phyloP scores from a whole-genome alignment of 1,140 invertebrate species.

The Sminthurinus signatus region DNA sequence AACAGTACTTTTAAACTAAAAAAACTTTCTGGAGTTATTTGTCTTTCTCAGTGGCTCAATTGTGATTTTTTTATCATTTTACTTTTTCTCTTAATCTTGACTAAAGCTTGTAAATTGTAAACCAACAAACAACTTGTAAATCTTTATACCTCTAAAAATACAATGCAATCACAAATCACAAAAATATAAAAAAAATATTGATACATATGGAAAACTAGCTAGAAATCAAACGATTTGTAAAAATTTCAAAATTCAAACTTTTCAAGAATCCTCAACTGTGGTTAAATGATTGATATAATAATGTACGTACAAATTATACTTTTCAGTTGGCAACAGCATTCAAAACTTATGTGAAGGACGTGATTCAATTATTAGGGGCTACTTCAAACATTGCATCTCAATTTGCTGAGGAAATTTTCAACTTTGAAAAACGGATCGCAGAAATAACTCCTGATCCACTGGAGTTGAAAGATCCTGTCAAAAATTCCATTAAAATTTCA shows the following conservation, averaged over 20 bases:
- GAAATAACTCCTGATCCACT: constrained; percentile 49
- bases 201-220: not conserved
- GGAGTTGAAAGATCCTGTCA: constrained; percentile 46
- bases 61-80: too few relatives aligned
- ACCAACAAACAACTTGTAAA: too few relatives aligned
- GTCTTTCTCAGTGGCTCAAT: too few relatives aligned
- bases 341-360: constrained; percentile 53
- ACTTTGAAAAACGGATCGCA: constrained; percentile 56
- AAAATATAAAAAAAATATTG: not conserved
- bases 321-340: constrained; percentile 51
- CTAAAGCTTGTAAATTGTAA: too few relatives aligned
- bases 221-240: too few relatives aligned
- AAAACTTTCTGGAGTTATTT: too few relatives aligned
- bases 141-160: not conserved
- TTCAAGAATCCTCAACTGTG: not conserved
- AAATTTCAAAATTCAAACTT: too few relatives aligned
- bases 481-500: constrained; percentile 45
- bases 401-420: constrained; percentile 55
- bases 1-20: too few relatives aligned
- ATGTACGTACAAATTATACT: not conserved
- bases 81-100: too few relatives aligned
- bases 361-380: constrained; percentile 51
- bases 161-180: not conserved
- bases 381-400: constrained; percentile 48
- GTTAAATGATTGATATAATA: not conserved